Evolutionary conservation across 92 coral and sea anemone genomes (phyloP).

Genomic region (Bergia sp.): DNA sequence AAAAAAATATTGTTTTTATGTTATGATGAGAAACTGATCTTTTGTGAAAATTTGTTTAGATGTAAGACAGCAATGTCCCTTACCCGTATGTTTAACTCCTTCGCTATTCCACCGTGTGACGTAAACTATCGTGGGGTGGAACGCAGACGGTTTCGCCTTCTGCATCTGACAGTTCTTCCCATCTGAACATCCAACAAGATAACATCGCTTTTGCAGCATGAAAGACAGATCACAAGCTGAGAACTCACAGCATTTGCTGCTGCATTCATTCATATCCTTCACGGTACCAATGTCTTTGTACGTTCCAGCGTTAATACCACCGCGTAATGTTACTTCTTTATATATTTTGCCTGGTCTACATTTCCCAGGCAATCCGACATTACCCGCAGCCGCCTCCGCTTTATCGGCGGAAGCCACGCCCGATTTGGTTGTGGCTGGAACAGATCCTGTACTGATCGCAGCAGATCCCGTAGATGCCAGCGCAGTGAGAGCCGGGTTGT

Average conservation of each 20-base stretch:
- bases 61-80: background rate
- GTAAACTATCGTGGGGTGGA: conserved; percentile 86
- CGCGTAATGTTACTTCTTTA: conserved; percentile 91
- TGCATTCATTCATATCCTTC: conserved; percentile 79
- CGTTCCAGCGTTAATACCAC: conserved; percentile 99
- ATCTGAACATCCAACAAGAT: conserved; percentile 95
- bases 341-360: conserved; percentile 85
- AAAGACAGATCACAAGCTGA: conserved; percentile 96
- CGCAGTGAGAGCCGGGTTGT: background rate
- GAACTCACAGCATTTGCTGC: conserved; percentile 90
- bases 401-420: conserved; percentile 4
- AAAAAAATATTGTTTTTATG: too few species aligned
- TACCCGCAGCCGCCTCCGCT: background rate
- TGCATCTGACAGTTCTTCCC: conserved; percentile 94
- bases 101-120: conserved; percentile 97
- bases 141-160: conserved; percentile 94
- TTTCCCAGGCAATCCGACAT: conserved; percentile 89
- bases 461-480: background rate
- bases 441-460: background rate
- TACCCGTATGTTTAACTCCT: conserved; percentile 97
- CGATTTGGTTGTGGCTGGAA: conserved; percentile 7
- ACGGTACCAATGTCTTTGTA: conserved; percentile 95
- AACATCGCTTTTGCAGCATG: conserved; percentile 88
- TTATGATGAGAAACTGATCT: too few species aligned
- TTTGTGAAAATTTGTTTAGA: background rate